Base-by-base conservation (phyloP, 2,888 invertebrate genomes). In the Pammene aurita region DNA sequence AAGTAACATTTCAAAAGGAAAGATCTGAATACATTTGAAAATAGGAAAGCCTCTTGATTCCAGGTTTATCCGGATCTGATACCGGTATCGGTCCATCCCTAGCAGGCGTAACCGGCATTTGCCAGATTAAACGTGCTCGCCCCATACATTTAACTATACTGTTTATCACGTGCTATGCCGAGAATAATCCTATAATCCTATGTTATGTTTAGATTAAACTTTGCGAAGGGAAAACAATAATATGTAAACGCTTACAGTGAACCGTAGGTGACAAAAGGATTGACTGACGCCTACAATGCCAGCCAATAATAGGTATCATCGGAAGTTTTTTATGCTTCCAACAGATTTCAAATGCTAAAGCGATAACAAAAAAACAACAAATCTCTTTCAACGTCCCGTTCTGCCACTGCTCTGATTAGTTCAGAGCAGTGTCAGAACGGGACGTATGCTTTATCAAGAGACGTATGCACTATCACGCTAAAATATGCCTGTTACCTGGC, bases 51-150 rank as follows among this genome's bases (percentile, higher is more conserved):
- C 52, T 14, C 41, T 10, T 41, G n/a, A 62, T n/a, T 7, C 62
- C 62, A 50, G 50, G 26, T 50, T 16, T 52, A 62, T 52, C 62
- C 62, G 18, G 38, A 41, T 62, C 61, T 35, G 48, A 48, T 50
- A 50, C 18, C 61, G 38, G 26, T 52, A 52, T 7, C n/a, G 54
- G 13, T 11, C 38, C 48, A 18, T 50, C 38, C 50, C 61, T 62
- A 18, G 18, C 52, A 44, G 44, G 58, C 26, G 38, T 38, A 18
- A 38, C 41, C 48, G n/a, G 62, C 50, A 41, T 62, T 62, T 52
- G 50, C 62, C 62, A 52, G 62, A 50, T 62, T 62, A 62, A 52
- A 52, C 62, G 62, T 50, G 52, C 42, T 42, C 57, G 57, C 42
- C 11, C 56, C 46, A 52, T 62, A 62, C 41, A 46, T 61, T 50